phyloP scores from a whole-genome alignment of 2,888 invertebrate genomes.

The Philaethria dido region DNA sequence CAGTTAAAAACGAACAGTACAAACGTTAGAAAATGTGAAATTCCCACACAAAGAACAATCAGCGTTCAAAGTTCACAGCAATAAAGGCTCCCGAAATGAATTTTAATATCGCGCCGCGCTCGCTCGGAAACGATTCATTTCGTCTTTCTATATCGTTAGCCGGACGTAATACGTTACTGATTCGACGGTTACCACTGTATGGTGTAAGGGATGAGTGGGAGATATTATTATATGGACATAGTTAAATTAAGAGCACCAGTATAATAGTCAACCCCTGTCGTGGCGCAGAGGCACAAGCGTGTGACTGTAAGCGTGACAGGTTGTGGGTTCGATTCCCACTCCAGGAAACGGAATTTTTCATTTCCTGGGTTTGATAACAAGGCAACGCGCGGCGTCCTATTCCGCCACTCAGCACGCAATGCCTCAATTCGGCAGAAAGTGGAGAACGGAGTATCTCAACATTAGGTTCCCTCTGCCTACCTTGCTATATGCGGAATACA shows the following conservation, averaged over 20 bases:
- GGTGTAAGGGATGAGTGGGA: constrained; percentile 29
- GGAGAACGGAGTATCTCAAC: no score
- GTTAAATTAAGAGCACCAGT: neutral
- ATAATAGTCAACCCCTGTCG: no score
- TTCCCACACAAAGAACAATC: constrained; percentile 47
- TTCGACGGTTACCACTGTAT: constrained; percentile 32
- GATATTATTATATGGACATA: neutral
- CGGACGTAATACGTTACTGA: constrained; percentile 45
- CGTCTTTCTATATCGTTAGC: constrained; percentile 45
- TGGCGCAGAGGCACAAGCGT: no score
- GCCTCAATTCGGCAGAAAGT: no score
- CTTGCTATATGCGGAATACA: no score
- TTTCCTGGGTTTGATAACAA: no score
- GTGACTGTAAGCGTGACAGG: no score
- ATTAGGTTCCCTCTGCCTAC: no score
- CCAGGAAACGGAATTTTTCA: no score
- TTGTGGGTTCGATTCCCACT: no score
- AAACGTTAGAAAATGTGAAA: constrained; percentile 39
- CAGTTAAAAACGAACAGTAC: constrained; percentile 16
- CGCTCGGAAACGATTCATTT: constrained; percentile 44
- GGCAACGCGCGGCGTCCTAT: no score
- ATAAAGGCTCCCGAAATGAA: constrained; percentile 51
- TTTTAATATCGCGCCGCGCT: constrained; percentile 48
- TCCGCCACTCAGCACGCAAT: no score
- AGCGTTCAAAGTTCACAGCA: constrained; percentile 47